Evolutionary conservation across 2,797 vertebrate species (phyloP).

Genomic region (Perodicticus potto): DNA sequence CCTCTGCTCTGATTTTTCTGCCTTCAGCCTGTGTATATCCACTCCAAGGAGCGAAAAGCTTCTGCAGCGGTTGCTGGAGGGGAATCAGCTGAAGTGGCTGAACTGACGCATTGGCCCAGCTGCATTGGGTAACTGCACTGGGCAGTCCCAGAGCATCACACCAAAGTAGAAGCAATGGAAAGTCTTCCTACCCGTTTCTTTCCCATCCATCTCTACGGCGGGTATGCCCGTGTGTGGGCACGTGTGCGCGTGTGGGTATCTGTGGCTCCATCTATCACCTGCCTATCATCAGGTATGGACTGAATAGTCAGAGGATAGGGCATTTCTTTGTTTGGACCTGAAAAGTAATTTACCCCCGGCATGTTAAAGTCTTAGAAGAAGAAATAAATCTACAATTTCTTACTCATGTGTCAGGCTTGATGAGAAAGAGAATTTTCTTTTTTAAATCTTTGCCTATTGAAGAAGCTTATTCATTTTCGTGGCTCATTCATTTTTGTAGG

Average conservation of each 20-base stretch:
- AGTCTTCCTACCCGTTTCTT: background rate
- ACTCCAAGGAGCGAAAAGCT: background rate
- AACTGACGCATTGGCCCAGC: background rate
- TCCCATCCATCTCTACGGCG: background rate
- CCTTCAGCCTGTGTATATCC: background rate
- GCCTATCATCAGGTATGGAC: background rate
- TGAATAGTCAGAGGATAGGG: background rate
- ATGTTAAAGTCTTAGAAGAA: background rate
- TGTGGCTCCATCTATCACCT: background rate
- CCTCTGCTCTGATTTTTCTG: background rate
- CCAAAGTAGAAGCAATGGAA: background rate
- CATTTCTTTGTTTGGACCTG: background rate
- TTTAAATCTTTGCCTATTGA: background rate
- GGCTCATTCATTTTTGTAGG: background rate
- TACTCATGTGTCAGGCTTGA: background rate
- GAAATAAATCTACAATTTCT: background rate
- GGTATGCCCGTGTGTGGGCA: no score
- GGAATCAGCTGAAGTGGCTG: background rate
- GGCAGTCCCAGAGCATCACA: background rate
- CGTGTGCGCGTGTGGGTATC: background rate
- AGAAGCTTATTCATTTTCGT: background rate
- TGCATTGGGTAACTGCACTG: background rate
- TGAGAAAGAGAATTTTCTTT: background rate
- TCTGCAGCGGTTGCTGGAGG: background rate
- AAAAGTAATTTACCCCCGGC: background rate